Base-by-base conservation (phyloP, 2,888 invertebrate species). In the Diadromus collaris region DNA sequence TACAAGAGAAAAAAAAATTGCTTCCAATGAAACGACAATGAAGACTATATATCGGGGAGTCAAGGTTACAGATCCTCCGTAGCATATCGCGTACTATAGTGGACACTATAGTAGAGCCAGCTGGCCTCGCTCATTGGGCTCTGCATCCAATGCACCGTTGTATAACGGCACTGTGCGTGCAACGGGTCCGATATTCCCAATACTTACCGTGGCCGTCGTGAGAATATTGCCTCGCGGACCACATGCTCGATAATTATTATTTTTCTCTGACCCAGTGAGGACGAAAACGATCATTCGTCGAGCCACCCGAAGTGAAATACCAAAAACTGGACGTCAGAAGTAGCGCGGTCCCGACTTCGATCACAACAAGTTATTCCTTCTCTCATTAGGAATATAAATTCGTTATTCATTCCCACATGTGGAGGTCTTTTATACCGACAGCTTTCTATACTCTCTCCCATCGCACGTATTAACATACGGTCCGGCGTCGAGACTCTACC, bases 131-230 rank as follows among this genome's bases (percentile, higher is more conserved):
- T 54, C 61, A 56, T 54, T 63, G 41, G 73, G 64, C 32, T 46
- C 38, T 69, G 74, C 63, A 68, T 76, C 81, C 70, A 80, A 84
- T 85, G 84, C 85, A 83, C 86, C 84, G 84, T 86, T 86, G 83
- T 71, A 79, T 86, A 86, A 86, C 85, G 83, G 86, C 81, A 86
- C 78, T 60, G 80, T 83, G 84, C 76, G 83, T 86, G 82, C 78
- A 78, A 76, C 78, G 64, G 79, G 56, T 71, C 48, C 64, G 64
- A 82, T 76, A 83, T 72, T 79, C 80, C 73, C 79, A 77, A 79
- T 76, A 75, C 60, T 19, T 76, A 75, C 60, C 24, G 61, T 54
- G 27, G 24, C n/a, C 27, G 41, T 13, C 13, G 41, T 13, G 64
- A 46, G 34, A 58, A 64, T 48, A 38, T 48, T 74, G 61, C 19